Percentiles rank a stretch among this genome's conserved stretches.
Evolutionary conservation across 1,140 invertebrate genomes (phyloP).

Genomic region (Drosophila ogumai): DNA sequence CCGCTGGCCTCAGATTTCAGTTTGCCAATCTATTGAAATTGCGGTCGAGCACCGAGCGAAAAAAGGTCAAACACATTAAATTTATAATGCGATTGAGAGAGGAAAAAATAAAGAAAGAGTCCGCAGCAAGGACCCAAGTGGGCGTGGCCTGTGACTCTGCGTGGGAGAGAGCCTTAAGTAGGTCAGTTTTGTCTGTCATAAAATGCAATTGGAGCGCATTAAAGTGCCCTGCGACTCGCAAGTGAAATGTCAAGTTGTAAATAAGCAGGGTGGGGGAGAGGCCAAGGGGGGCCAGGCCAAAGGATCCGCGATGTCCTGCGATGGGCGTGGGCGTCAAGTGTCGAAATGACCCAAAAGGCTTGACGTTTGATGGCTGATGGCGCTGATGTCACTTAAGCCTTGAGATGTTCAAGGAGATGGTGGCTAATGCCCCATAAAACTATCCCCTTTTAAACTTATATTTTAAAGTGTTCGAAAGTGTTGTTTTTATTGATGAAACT

Average conservation of each 20-base stretch:
- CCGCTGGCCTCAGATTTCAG: slow-evolving; percentile 53
- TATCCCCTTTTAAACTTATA: neutral
- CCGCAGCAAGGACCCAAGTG: slow-evolving; percentile 2
- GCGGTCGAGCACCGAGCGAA: slow-evolving; percentile 57
- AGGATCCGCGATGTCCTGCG: slow-evolving; percentile 30
- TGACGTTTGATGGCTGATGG: slow-evolving; percentile 30
- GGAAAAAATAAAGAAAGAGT: slow-evolving; percentile 1
- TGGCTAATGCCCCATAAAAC: slow-evolving; percentile 8
- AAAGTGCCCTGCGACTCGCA: slow-evolving; percentile 71
- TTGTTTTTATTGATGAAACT: neutral
- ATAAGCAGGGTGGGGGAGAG: slow-evolving; percentile 41
- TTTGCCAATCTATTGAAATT: slow-evolving; percentile 80
- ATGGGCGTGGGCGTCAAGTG: slow-evolving; percentile 40
- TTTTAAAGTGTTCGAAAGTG: neutral
- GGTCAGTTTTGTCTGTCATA: slow-evolving; percentile 78
- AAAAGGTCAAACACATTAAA: slow-evolving; percentile 81
- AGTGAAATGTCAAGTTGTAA: slow-evolving; percentile 80
- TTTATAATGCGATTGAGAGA: slow-evolving; percentile 74
- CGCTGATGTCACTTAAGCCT: slow-evolving; percentile 25
- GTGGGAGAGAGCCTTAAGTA: slow-evolving; percentile 63
- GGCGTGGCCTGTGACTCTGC: slow-evolving; percentile 17
- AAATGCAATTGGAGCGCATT: slow-evolving; percentile 81
- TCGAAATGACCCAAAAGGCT: slow-evolving; percentile 45
- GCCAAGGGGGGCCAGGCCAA: slow-evolving; percentile 16
- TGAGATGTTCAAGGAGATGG: slow-evolving; percentile 12